Evolutionary conservation across 2,888 invertebrate species (phyloP).

Genomic region (Xanthorhoe spadicearia): DNA sequence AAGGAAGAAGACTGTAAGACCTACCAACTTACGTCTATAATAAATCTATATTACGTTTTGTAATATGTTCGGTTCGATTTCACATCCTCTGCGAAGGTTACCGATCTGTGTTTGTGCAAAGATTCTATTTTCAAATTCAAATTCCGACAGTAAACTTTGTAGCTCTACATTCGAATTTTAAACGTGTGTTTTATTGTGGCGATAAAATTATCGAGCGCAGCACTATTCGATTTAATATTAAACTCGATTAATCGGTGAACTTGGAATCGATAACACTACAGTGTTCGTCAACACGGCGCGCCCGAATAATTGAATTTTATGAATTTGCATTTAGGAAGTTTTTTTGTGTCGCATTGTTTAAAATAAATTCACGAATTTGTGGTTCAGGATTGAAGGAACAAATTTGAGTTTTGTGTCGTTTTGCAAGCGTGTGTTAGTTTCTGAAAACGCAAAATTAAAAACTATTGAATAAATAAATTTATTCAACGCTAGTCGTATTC

Average conservation of each 20-base stretch:
- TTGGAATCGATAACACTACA: conserved; percentile 20
- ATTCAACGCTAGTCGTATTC: neutral
- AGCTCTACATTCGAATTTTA: neutral
- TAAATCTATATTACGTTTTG: conserved; percentile 26
- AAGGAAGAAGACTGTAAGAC: no score
- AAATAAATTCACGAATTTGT: neutral
- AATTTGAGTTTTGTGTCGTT: no score
- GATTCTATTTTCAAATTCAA: conserved; percentile 25
- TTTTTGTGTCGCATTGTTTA: neutral
- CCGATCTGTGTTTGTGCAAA: conserved; percentile 7
- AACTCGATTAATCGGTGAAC: conserved; percentile 11
- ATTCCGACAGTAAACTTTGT: conserved; percentile 10
- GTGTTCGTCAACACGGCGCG: conserved; percentile 3
- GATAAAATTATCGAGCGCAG: conserved; percentile 2
- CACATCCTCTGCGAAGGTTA: conserved; percentile 49
- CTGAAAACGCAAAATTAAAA: no score
- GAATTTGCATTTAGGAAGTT: neutral
- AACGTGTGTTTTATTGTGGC: neutral
- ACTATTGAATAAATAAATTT: no score
- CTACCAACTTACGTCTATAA: no score
- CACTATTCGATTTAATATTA: conserved; percentile 26
- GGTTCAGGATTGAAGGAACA: neutral
- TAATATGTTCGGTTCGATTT: conserved; percentile 50
- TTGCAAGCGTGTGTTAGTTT: no score
- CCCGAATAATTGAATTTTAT: conserved; percentile 14